Base-by-base conservation (phyloP, 2,888 invertebrate species). In the Scaptomyza parva region DNA sequence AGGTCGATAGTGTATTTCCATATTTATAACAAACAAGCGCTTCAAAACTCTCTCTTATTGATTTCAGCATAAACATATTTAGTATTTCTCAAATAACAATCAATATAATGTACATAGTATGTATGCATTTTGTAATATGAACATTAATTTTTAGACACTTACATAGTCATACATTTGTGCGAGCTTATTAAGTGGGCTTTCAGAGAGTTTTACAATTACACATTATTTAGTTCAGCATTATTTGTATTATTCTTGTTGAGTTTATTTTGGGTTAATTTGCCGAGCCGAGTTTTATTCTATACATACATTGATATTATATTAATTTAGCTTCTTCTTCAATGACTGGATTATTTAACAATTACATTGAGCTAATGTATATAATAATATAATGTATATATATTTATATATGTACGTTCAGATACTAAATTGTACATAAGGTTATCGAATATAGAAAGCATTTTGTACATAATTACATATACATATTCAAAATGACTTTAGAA, bases 221-320 rank as follows among this genome's bases (percentile, higher is more conserved):
- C 45, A 47, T 76, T 39, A 50, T 76, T 39, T 51, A 68, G 61
- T 78, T 80, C 79, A 82, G 79, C 82, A 82, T 82, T 62, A 65
- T 59, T 35, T 9, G 59, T 70, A 43, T 57, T 62, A 50, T 57
- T 53, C 50, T 57, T 41, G 8, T 14, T 48, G 26, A 53, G 60
- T 57, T 61, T 61, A n/a, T 37, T 22, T 47, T 69, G n/a, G n/a
- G n/a, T n/a, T n/a, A n/a, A n/a, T n/a, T n/a, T 69, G 24, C 44
- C 37, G 18, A 40, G 40, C n/a, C 33, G 45, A 48, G 64, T 37
- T 71, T 48, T 63, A 66, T 55, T 26, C 3, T 48, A 3, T 41
- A 12, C 58, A 61, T 18, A 9, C 20, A 12, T 61, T 37, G 9
- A 37, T 33, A 17, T n/a, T n/a, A n/a, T n/a, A n/a, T n/a, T n/a